A percentile compares a stretch with the other conserved stretches of the same genome.
These are phyloP conservation scores for Thaumetopoea pityocampa DNA, from an alignment of 1,140 invertebrate genomes.

Conservation along the genomic window DNA sequence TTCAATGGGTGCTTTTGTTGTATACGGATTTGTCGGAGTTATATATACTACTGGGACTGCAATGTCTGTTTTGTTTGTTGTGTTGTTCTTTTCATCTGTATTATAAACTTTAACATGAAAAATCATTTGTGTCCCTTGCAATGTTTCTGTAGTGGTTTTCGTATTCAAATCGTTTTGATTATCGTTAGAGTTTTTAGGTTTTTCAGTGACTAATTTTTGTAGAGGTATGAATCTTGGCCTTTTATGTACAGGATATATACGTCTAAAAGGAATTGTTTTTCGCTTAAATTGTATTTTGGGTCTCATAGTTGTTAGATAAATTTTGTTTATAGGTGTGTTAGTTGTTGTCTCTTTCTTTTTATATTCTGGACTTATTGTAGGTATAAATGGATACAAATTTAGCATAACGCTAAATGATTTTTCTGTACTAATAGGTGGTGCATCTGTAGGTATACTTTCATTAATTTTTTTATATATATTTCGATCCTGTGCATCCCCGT, in stretches of 20 bases:
- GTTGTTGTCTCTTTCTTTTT: conserved; percentile 10
- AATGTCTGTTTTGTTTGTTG: conserved; percentile 14
- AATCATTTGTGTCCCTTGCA: conserved; percentile 35
- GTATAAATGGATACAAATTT: conserved; percentile 36
- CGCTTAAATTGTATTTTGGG: conserved; percentile 49
- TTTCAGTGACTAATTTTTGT: conserved; percentile 15
- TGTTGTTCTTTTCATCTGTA: conserved; percentile 20
- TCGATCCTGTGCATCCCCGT: not conserved
- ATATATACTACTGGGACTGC: not conserved
- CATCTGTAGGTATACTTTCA: conserved; percentile 12
- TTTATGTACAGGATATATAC: conserved; percentile 28
- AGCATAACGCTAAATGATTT: conserved; percentile 47
- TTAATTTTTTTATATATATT: conserved; percentile 7
- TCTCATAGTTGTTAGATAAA: conserved; percentile 49
- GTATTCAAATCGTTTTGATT: conserved; percentile 1
- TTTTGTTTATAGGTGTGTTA: conserved; percentile 27
- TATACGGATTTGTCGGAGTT: conserved; percentile 11
- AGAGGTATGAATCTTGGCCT: conserved; percentile 22
- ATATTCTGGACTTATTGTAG: conserved; percentile 10
- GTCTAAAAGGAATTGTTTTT: conserved; percentile 37
- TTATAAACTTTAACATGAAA: conserved; percentile 42
- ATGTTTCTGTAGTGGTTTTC: not conserved
- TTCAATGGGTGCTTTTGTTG: conserved; percentile 22
- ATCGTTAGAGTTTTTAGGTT: not conserved
- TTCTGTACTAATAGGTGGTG: conserved; percentile 18